phyloP scores from a whole-genome alignment of 2,113 vertebrate species.

The Taurulus bubalis region DNA sequence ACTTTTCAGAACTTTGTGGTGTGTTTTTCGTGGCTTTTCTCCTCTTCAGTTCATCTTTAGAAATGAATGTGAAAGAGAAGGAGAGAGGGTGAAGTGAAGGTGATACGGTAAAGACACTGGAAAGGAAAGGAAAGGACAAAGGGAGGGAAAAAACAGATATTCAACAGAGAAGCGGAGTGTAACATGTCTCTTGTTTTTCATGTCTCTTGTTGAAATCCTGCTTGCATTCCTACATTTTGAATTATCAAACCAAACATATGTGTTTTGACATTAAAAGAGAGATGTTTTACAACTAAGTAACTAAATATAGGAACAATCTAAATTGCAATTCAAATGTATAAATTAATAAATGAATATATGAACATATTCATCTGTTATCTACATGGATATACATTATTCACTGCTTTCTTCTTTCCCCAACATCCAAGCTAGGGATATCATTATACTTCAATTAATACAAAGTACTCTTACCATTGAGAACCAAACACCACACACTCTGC shows the following conservation, averaged over 20 bases:
- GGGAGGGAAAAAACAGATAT: not conserved
- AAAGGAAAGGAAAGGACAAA: not conserved
- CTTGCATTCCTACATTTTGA: not conserved
- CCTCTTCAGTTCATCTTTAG: conserved; percentile 21
- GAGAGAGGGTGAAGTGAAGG: not conserved
- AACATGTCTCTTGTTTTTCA: not conserved
- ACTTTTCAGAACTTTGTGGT: conserved; percentile 59
- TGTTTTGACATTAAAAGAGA: not conserved
- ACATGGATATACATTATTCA: conserved; percentile 80
- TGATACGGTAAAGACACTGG: not conserved
- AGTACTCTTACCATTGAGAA: conserved; percentile 79
- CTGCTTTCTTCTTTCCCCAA: conserved; percentile 50
- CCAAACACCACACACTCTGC: conserved; percentile 42
- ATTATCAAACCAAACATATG: conserved; percentile 1
- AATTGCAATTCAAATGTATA: conserved; percentile 69
- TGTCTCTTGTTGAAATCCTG: not conserved
- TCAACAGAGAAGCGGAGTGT: not conserved
- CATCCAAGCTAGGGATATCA: conserved; percentile 69
- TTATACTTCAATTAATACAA: conserved; percentile 83
- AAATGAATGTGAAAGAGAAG: conserved; percentile 5
- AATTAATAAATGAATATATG: conserved; percentile 82
- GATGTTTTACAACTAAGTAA: conserved; percentile 4
- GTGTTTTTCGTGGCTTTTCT: not conserved
- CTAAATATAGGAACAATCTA: conserved; percentile 45
- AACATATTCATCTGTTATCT: conserved; percentile 77